Percentiles rank a stretch among this genome's conserved stretches.
phyloP scores from a whole-genome alignment of 2,113 vertebrate genomes.

The Heterocephalus glaber region DNA sequence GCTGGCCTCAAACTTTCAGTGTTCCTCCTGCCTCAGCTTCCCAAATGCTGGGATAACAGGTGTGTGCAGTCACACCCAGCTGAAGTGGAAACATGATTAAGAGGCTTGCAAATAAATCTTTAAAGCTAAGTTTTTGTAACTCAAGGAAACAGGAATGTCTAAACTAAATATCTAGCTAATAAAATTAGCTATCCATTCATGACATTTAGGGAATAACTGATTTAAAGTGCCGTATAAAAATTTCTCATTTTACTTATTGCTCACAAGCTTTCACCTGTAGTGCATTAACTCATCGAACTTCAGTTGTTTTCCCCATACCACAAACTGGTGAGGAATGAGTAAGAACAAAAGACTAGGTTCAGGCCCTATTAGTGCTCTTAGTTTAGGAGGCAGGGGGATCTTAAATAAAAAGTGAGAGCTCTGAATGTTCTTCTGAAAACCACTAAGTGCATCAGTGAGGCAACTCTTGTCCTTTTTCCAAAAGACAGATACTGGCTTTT shows the following conservation, averaged over 20 bases:
- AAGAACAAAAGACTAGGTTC: neutral
- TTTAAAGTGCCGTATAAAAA: neutral
- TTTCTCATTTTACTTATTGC: neutral
- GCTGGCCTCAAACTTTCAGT: neutral
- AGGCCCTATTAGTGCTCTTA: neutral
- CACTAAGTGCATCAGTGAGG: neutral
- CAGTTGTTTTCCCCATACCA: neutral
- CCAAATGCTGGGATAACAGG: neutral
- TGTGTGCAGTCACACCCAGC: neutral
- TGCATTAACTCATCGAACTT: neutral
- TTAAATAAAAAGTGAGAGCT: neutral
- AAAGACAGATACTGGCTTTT: neutral
- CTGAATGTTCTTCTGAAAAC: neutral
- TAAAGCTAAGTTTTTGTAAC: slow-evolving; percentile 5
- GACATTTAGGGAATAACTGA: neutral
- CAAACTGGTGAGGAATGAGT: no score
- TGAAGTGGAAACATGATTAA: neutral
- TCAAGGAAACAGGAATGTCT: neutral
- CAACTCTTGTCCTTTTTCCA: neutral
- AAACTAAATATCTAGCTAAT: slow-evolving; percentile 5
- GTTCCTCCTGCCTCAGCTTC: neutral
- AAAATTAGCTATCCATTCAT: neutral
- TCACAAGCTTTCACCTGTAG: neutral
- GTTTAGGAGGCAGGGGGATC: neutral
- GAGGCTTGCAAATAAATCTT: neutral